Conservation (phyloP, 1,140 invertebrate genomes). For the Frieseomelitta varia region DNA sequence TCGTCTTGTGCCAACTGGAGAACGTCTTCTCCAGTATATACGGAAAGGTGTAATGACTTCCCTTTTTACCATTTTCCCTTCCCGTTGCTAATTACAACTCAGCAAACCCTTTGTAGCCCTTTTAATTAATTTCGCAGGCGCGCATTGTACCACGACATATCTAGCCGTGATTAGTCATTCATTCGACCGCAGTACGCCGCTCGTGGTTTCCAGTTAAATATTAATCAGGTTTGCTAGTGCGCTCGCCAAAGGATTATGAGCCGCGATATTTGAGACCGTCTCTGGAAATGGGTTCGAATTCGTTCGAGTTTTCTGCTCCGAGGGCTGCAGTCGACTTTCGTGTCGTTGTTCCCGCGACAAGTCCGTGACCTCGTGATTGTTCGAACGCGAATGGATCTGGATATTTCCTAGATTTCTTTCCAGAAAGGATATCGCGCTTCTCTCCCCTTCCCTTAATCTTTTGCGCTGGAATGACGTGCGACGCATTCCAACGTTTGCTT, state of each 20-base stretch:
- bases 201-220: constrained; percentile 38
- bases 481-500: too few relatives aligned
- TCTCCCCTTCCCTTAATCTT: too few relatives aligned
- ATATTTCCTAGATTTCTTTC: too few relatives aligned
- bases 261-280: neutral
- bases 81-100: constrained; percentile 24
- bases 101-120: constrained; percentile 25
- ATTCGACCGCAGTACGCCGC: neutral
- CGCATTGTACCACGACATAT: constrained; percentile 15
- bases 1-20: neutral
- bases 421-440: neutral
- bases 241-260: constrained; percentile 24
- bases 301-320: neutral
- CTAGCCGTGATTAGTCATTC: constrained; percentile 37
- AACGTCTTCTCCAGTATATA: neutral
- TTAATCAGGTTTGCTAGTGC: constrained; percentile 26
- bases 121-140: constrained; percentile 41
- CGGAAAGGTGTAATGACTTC: neutral
- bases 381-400: neutral
- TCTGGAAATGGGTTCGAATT: neutral
- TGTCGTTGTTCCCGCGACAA: neutral
- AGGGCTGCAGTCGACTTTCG: neutral
- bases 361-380: neutral
- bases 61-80: neutral
- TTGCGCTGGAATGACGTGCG: too few relatives aligned